Percentiles rank a stretch among this genome's conserved stretches.
Evolutionary conservation across 92 coral and sea anemone species (phyloP).

Genomic region (Actinernus sp.): DNA sequence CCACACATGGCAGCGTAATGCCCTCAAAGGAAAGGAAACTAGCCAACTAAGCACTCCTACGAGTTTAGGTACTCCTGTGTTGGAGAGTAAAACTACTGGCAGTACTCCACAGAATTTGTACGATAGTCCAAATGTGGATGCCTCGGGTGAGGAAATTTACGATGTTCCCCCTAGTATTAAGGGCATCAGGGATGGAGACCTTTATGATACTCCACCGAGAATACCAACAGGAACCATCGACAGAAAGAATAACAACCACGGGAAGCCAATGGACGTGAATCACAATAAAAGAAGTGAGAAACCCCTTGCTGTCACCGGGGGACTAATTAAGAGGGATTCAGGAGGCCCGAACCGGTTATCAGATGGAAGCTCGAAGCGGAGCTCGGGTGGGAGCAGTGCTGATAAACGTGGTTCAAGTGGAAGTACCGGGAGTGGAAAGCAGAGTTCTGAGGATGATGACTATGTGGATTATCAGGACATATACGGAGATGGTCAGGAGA

Average conservation of each 20-base stretch:
- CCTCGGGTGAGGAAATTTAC: conserved; percentile 9
- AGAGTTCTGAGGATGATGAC: conserved; percentile 88
- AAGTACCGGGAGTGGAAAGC: conserved; percentile 66
- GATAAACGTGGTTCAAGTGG: conserved; percentile 63
- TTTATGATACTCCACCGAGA: conserved; percentile 71
- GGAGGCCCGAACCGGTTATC: neutral
- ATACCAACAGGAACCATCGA: conserved; percentile 21
- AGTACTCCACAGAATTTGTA: conserved; percentile 49
- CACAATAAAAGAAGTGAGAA: conserved; percentile 38
- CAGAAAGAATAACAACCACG: neutral
- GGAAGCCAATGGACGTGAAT: conserved; percentile 23
- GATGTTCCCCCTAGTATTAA: conserved; percentile 27
- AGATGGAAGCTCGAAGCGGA: conserved; percentile 1
- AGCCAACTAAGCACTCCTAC: no score
- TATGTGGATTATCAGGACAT: conserved; percentile 98
- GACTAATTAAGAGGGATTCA: neutral
- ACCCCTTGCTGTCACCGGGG: conserved; percentile 3
- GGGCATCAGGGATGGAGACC: conserved; percentile 23
- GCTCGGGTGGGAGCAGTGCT: conserved; percentile 36
- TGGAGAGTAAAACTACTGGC: conserved; percentile 5
- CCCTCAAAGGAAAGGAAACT: no score
- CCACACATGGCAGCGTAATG: no score
- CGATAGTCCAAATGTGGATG: conserved; percentile 55
- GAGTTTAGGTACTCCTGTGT: no score
- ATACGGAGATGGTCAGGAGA: conserved; percentile 81